A percentile compares a stretch with the other conserved stretches of the same genome.
Evolutionary conservation across 2,888 invertebrate species (phyloP).

Genomic region (Hypena proboscidalis): DNA sequence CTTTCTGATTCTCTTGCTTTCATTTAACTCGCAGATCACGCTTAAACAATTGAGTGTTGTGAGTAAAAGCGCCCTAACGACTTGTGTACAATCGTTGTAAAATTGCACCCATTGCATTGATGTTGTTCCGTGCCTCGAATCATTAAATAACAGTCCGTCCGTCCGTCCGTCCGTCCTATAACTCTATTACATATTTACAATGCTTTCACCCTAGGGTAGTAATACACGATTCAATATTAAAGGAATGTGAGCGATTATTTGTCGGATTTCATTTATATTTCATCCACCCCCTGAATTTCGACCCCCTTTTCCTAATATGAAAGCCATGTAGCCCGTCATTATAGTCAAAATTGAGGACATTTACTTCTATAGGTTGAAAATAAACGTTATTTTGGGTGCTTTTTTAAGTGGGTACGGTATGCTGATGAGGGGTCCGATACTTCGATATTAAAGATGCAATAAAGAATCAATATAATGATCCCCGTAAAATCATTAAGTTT

Average conservation of each 20-base stretch:
- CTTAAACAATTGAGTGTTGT: conserved; percentile 34
- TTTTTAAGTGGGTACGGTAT: no score
- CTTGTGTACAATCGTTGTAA: conserved; percentile 39
- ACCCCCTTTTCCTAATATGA: background rate
- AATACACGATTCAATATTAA: conserved; percentile 15
- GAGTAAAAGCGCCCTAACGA: conserved; percentile 36
- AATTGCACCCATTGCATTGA: conserved; percentile 44
- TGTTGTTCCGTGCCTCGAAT: conserved; percentile 49
- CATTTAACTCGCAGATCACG: conserved; percentile 4
- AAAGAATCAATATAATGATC: no score
- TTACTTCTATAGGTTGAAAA: no score
- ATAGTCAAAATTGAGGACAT: background rate
- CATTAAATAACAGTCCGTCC: conserved; percentile 41
- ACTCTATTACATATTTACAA: conserved; percentile 37
- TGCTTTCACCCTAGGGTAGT: conserved; percentile 17
- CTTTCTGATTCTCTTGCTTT: background rate
- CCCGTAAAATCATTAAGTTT: no score
- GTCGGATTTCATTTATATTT: conserved; percentile 38
- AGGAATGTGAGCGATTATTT: conserved; percentile 34
- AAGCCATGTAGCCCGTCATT: background rate
- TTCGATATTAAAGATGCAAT: no score
- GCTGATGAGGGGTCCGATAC: no score
- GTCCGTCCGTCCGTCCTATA: conserved; percentile 15
- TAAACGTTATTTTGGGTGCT: no score
- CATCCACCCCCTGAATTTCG: background rate